Evolutionary conservation across 2,888 invertebrate genomes (phyloP), one percentile per base, ranked within the genome.

Genomic region (Acleris laterana): DNA sequence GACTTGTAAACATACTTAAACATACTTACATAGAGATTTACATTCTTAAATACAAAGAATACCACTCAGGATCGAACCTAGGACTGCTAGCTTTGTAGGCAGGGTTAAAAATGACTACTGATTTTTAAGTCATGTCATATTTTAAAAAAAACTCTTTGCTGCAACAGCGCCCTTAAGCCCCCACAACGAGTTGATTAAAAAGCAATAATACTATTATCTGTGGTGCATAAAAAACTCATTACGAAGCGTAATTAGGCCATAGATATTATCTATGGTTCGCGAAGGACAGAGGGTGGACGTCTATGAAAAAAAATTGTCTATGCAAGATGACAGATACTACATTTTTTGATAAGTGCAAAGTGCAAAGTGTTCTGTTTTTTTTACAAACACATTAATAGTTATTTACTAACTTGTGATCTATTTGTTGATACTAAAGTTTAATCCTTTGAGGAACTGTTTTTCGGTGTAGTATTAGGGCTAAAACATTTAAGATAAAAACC

Each of bases 151-250:
- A 38, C 4, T 11, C 32, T 63, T 42, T 17, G 25, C 55, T 42
- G 22, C 25, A 66, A 28, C 52, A 20, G 42, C 5, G 51, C 63
- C 68, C 68, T 63, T 72, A 71, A 76, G 84, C 78, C 87, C 88
- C 78, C 90, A 88, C 89, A 84, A 83, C 71, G 75, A 70, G 87
- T 79, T 86, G 84, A 89, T 88, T 89, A 88, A 83, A 88, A 87
- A 82, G 84, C 82, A 81, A 86, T 89, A 89, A 89, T 84, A 82
- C 78, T 84, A 87, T 88, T 86, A 88, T 80, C 75, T 72, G 56
- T 61, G 69, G 64, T 70, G 69, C 62, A 81, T 82, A 89, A 89
- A 88, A 89, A 88, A 80, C 66, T 73, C 82, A 87, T 87, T 88
- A 87, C 66, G 66, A 68, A 51, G 17, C 53, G 61, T 69, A 68